phyloP scores from a whole-genome alignment of 2,797 vertebrate species.

The Anas flavirostris region DNA sequence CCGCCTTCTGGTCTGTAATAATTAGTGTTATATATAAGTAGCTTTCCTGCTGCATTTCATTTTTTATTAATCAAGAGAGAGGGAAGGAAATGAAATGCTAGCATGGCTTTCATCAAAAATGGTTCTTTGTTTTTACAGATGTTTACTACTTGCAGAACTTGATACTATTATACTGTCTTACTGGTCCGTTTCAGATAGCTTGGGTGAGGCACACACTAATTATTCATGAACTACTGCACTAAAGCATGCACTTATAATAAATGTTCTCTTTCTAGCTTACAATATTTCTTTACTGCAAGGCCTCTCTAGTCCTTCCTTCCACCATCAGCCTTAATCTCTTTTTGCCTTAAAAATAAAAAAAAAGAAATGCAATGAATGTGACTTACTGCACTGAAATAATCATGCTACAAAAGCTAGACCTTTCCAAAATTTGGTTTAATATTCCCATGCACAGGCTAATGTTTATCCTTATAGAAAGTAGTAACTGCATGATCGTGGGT shows the following conservation, averaged over 20 bases:
- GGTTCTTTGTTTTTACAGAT: background rate
- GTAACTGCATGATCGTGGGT: background rate
- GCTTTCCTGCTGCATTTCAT: background rate
- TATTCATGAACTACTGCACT: background rate
- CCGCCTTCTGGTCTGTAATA: background rate
- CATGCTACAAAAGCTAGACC: background rate
- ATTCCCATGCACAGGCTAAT: background rate
- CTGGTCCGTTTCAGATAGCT: background rate
- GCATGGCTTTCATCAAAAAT: background rate
- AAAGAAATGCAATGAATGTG: background rate
- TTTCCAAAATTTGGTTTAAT: background rate
- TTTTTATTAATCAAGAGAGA: background rate
- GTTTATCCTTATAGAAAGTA: background rate
- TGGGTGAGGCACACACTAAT: fast-evolving
- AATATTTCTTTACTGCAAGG: background rate
- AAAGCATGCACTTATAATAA: background rate
- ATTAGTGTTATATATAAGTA: background rate
- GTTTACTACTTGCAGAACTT: background rate
- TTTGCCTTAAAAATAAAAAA: background rate
- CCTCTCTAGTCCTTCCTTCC: background rate
- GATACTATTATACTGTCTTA: background rate
- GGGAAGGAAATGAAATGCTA: background rate
- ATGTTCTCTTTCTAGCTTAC: background rate
- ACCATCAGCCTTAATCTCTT: background rate
- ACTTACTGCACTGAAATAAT: background rate